Evolutionary conservation across 2,113 vertebrate genomes (phyloP), one percentile per base, ranked within the genome.

Genomic region (Panthera tigris): DNA sequence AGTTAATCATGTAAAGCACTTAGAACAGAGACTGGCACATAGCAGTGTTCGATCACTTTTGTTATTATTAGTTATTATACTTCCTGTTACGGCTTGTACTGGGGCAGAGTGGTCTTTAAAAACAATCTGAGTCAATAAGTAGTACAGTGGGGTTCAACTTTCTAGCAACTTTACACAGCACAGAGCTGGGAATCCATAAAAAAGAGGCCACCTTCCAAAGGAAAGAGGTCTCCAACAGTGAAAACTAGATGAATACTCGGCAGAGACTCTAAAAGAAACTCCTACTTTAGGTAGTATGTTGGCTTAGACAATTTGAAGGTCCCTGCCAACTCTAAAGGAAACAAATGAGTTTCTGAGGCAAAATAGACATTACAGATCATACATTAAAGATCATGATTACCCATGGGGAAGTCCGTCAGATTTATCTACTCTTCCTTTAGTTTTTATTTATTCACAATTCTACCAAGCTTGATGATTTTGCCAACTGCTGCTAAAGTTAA

Each of bases 341-440:
- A 96, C 80, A 96, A 91, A 90, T 25, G 86, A 68, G 89, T 74
- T 93, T 96, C 76, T 50, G 39, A 83, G 76, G 69, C 85, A 95
- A 87, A 84, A 91, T 29, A 69, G 36, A 57, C 76, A 4, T 69
- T 78, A 55, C 25, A 36, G 69, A 65, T 61, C 45, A 45, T 18
- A 93, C 21, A 73, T 9, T 69, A 73, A 81, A 68, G 36, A 66
- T 63, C 48, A 65, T 2, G 11, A 29, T 73, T 55, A 92, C 80
- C 83, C 61, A 52, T 0, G 39, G 81, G 52, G 66, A 95, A 91
- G 76, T 66, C 57, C 23, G 50, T 91, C 29, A 21, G 50, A 33
- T 45, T 82, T 65, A 39, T 48, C 74, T 48, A 45, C 45, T 96
- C 89, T 84, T 71, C 25, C 66, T 92, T 96, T 89, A 69, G 31